Conservation (phyloP, 2,113 vertebrate species). For the Oceanodroma tethys region DNA sequence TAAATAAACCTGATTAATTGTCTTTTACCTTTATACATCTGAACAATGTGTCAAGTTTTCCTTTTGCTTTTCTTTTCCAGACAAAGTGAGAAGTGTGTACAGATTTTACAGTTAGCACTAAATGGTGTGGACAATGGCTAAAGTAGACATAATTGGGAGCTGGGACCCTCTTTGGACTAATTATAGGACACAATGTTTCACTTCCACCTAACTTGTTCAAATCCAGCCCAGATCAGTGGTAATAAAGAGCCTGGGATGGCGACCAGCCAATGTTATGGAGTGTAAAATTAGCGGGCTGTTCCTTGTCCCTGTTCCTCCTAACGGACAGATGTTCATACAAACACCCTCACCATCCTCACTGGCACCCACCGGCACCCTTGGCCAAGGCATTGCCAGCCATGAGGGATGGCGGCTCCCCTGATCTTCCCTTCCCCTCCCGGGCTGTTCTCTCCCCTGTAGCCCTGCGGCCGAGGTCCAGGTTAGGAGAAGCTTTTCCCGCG, state of each 20-base stretch:
- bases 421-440: rapidly evolving
- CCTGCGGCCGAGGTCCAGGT: rapidly evolving
- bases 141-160: neutral
- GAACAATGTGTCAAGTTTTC: neutral
- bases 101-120: neutral
- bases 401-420: neutral
- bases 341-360: neutral
- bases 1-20: neutral
- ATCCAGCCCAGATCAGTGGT: neutral
- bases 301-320: neutral
- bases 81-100: neutral
- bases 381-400: neutral
- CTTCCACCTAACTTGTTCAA: neutral
- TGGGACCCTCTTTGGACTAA: neutral
- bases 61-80: neutral
- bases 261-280: neutral
- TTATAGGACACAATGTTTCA: neutral
- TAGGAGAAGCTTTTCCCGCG: neutral
- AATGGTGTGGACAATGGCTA: too few relatives aligned
- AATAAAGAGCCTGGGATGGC: neutral
- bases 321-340: neutral
- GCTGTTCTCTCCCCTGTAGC: neutral
- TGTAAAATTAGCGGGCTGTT: neutral
- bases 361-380: neutral
- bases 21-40: neutral